These are phyloP conservation scores for Artibeus lituratus DNA, from an alignment of 2,797 vertebrate species.

Conservation along the genomic window DNA sequence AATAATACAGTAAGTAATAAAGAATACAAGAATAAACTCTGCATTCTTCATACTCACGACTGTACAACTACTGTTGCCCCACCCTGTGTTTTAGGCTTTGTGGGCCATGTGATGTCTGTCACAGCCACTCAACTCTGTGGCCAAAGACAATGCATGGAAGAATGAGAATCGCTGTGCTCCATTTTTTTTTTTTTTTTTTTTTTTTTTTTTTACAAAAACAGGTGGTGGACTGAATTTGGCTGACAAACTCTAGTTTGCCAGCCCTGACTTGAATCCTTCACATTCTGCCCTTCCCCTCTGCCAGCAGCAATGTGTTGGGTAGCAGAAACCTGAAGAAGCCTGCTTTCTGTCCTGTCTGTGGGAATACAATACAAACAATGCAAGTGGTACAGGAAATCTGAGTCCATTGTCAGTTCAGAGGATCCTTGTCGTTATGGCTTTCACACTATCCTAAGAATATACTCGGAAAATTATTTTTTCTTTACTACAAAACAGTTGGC, in stretches of 20 bases:
- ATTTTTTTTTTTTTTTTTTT: background rate
- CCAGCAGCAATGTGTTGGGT: background rate
- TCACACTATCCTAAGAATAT: slow-evolving; percentile 46
- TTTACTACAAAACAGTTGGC: slow-evolving; percentile 38
- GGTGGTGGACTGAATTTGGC: background rate
- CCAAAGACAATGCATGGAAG: background rate
- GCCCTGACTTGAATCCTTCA: background rate
- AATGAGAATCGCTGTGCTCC: background rate
- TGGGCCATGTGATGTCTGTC: background rate
- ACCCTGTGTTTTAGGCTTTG: slow-evolving; percentile 19
- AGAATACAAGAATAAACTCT: background rate
- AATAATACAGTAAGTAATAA: background rate
- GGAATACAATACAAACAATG: background rate
- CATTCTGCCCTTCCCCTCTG: background rate
- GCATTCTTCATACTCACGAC: background rate
- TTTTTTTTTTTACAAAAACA: background rate
- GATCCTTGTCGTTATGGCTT: background rate
- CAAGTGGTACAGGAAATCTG: background rate
- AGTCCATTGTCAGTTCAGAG: background rate
- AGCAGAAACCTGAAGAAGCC: slow-evolving; percentile 9
- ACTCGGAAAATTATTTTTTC: slow-evolving; percentile 51
- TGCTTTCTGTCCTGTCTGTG: background rate
- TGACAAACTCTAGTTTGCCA: background rate
- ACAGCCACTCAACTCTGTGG: background rate
- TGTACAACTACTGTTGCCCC: background rate